These are phyloP conservation scores for Lepidochitona cinerea DNA, from an alignment of 2,888 invertebrate genomes.

Conservation along the genomic window DNA sequence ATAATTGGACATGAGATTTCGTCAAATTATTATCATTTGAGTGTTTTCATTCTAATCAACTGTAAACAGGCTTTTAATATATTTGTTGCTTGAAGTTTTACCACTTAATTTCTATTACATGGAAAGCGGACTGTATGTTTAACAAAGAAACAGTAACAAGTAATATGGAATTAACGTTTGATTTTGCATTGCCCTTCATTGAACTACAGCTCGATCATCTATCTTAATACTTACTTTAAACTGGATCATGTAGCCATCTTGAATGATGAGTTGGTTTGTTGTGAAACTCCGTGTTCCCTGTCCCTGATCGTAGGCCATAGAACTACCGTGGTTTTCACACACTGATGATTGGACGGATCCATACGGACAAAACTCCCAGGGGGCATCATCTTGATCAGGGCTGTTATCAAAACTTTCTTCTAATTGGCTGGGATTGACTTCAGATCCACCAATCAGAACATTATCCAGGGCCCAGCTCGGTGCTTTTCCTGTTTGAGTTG, in stretches of 20 bases:
- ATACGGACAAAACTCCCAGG: conserved; percentile 67
- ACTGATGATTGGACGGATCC: conserved; percentile 46
- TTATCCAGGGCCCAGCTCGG: conserved; percentile 71
- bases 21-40: no score
- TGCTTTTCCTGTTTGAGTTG: conserved; percentile 35
- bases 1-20: not conserved
- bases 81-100: no score
- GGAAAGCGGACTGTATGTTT: no score
- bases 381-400: conserved; percentile 27
- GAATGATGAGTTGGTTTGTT: conserved; percentile 69
- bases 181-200: no score
- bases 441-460: conserved; percentile 70
- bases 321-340: conserved; percentile 45
- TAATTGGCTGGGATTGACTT: conserved; percentile 67
- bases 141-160: no score
- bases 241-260: conserved; percentile 69
- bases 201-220: no score
- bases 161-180: no score
- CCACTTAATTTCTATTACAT: no score
- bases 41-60: no score
- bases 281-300: conserved; percentile 61
- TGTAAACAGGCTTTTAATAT: no score
- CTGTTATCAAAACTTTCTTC: conserved; percentile 62
- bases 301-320: conserved; percentile 60
- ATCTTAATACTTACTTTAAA: conserved; percentile 71